Base-by-base conservation (phyloP, 1,140 invertebrate species). In the Araneus ventricosus region DNA sequence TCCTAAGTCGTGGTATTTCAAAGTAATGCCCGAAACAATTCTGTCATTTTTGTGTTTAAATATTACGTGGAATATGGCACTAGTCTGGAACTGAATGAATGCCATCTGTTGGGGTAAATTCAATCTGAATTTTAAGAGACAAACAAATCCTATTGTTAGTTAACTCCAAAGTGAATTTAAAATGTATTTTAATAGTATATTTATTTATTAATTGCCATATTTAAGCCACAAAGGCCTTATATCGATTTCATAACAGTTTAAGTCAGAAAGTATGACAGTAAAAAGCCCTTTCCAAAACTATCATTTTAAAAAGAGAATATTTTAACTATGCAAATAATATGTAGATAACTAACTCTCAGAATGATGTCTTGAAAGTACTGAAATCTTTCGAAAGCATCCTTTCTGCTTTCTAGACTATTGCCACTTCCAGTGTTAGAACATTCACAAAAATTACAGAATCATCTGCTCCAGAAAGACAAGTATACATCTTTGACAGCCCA, bases 1-100 rank as follows among this genome's bases (percentile, higher is more conserved):
- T 52, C 30, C 27, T 22, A 22, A 39, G n/a, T 63, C 22, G 39
- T 52, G 30, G 24, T 52, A 52, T 52, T 41, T 84, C 82, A 84
- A 84, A 24, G n/a, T 84, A 84, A 84, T 84, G 82, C 82, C 82
- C 82, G 41, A 52, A 57, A 30, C 79, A n/a, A 27, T 84, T 84
- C 30, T 84, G 45, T 84, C 17, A 84, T 84, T 41, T 84, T n/a
- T 84, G 45, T 84, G 70, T 3, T 5, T 17, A 20, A 37, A 27
- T 75, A 17, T 0, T 14, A 52, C 3, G 17, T 6, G 8, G 70
- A 22, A 75, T 34, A 20, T 75, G 70, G 34, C 70, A 37, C 10
- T 22, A 37, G 70, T 34, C 70, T 37, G 70, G 8, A 30, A 34
- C 30, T 75, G 30, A 17, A 75, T 17, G 20, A 34, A 5, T 1